A percentile compares a stretch with the other conserved stretches of the same genome.
phyloP scores from a whole-genome alignment of 1,140 invertebrate species.

The Dinoponera quadriceps region DNA sequence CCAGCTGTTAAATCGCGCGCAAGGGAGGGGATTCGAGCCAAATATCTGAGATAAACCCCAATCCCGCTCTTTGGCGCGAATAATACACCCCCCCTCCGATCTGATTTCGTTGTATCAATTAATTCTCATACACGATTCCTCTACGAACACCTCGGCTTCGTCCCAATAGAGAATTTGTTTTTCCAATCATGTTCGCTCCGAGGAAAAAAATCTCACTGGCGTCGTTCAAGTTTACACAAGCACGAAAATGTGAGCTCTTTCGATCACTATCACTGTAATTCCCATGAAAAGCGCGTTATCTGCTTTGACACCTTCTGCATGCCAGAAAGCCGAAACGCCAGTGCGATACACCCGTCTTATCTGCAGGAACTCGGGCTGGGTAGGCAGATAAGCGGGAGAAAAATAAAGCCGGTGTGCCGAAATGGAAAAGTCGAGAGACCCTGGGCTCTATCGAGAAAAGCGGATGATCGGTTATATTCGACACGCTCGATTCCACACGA shows the following conservation, averaged over 20 bases:
- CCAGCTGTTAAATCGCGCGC: conserved; percentile 26
- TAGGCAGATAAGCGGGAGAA: conserved; percentile 47
- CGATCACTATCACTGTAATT: conserved; percentile 19
- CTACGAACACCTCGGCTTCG: too few relatives aligned
- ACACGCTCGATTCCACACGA: conserved; percentile 38
- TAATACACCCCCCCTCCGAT: too few relatives aligned
- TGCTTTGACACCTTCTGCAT: conserved; percentile 8
- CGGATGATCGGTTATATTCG: conserved; percentile 37
- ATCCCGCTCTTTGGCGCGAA: too few relatives aligned
- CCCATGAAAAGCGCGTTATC: conserved; percentile 29
- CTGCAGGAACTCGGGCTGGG: conserved; percentile 23
- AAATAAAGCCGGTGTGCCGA: conserved; percentile 57
- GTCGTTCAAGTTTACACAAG: too few relatives aligned
- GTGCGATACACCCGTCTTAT: conserved; percentile 46
- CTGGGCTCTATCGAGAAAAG: conserved; percentile 44
- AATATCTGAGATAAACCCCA: too few relatives aligned
- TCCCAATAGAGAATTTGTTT: too few relatives aligned
- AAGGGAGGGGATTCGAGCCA: conserved; percentile 5
- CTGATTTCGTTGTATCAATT: too few relatives aligned
- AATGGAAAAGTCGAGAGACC: conserved; percentile 47
- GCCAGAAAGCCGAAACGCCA: conserved; percentile 26
- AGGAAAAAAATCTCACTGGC: too few relatives aligned
- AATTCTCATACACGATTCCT: too few relatives aligned
- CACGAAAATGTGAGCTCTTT: too few relatives aligned
- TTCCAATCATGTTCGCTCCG: too few relatives aligned